Evolutionary conservation across 2,113 vertebrate species (phyloP).

Genomic region (Prinia subflava): DNA sequence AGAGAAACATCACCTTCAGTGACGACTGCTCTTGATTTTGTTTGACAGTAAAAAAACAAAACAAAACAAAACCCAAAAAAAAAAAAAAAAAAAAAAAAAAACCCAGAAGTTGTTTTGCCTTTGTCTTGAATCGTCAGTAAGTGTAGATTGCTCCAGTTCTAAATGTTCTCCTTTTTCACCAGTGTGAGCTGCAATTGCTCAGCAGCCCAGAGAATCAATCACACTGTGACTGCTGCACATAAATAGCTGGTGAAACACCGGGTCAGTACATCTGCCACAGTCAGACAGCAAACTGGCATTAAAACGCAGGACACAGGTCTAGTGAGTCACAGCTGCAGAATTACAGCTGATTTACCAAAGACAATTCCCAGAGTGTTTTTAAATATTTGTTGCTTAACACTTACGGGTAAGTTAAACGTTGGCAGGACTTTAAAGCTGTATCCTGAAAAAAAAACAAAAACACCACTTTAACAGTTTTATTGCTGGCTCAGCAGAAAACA

Average conservation of each 20-base stretch:
- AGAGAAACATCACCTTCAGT: not conserved
- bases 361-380: not conserved
- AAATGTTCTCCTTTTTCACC: not conserved
- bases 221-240: not conserved
- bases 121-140: not conserved
- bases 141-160: not conserved
- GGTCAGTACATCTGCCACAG: not conserved
- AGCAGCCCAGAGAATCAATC: not conserved
- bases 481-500: not conserved
- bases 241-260: not conserved
- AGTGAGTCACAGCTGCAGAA: not conserved
- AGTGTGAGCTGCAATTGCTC: not conserved
- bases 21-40: not conserved
- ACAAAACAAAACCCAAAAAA: not conserved
- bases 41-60: not conserved
- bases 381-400: not conserved
- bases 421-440: not conserved
- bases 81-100: not conserved
- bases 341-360: not conserved
- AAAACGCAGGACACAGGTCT: not conserved
- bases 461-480: not conserved
- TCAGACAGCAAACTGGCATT: not conserved
- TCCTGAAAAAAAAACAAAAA: not conserved
- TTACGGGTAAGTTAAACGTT: not conserved
- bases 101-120: not conserved